Percentiles rank a stretch among this genome's conserved stretches.
Conservation (phyloP, 1,140 invertebrate species). For the Zaprionus kolodkinae region DNA sequence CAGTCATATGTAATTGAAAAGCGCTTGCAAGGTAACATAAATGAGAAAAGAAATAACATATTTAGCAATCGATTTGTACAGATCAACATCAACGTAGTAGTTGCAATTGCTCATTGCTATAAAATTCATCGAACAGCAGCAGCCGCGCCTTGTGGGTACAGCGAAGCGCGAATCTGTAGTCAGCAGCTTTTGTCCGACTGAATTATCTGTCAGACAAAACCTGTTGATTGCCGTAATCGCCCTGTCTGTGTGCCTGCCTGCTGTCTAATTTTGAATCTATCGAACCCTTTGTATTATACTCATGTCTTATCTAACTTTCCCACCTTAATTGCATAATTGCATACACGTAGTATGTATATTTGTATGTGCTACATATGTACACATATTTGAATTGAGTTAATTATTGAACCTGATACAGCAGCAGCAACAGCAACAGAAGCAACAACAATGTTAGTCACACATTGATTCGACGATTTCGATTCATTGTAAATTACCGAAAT, state of each 20-base stretch:
- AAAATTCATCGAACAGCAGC: slow-evolving; percentile 26
- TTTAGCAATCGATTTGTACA: slow-evolving; percentile 23
- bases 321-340: slow-evolving; percentile 13
- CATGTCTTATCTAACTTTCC: slow-evolving; percentile 28
- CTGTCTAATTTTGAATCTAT: not conserved
- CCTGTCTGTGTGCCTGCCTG: not conserved
- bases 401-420: slow-evolving; percentile 2
- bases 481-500: slow-evolving; percentile 48
- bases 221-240: slow-evolving; percentile 34
- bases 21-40: slow-evolving; percentile 37
- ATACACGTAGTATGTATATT: slow-evolving; percentile 9
- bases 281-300: slow-evolving; percentile 22
- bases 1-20: slow-evolving; percentile 22
- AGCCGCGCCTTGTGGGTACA: not conserved
- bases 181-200: slow-evolving; percentile 38
- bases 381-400: slow-evolving; percentile 14
- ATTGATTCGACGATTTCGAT: slow-evolving; percentile 19
- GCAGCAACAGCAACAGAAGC: slow-evolving; percentile 1
- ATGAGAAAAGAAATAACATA: not conserved
- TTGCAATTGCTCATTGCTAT: slow-evolving; percentile 45
- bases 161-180: not conserved
- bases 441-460: slow-evolving; percentile 4
- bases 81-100: slow-evolving; percentile 36
- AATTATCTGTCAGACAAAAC: slow-evolving; percentile 7
- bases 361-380: not conserved